phyloP scores from a whole-genome alignment of 2,797 vertebrate species.

The Onychomys torridus region DNA sequence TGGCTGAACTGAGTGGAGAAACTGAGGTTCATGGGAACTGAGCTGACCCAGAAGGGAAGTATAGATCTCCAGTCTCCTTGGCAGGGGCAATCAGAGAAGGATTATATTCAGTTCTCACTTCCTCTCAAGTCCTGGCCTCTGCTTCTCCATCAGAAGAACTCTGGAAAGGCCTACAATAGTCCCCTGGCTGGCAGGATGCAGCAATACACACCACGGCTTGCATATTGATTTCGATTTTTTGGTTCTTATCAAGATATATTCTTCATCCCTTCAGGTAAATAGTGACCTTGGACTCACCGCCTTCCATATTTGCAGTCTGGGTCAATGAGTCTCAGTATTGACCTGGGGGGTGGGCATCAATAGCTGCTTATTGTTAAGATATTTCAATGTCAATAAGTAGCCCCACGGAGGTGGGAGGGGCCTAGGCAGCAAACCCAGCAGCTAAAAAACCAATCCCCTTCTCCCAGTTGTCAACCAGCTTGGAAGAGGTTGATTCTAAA shows the following conservation, averaged over 20 bases:
- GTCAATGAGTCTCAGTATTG: conserved; percentile 80
- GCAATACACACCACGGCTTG: conserved; percentile 1
- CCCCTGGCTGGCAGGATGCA: conserved; percentile 49
- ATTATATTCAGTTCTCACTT: neutral
- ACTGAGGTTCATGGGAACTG: neutral
- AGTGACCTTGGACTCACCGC: conserved; percentile 81
- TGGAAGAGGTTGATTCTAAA: conserved; percentile 53
- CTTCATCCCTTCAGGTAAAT: conserved; percentile 82
- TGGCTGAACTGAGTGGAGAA: neutral
- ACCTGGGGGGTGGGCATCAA: conserved; percentile 21
- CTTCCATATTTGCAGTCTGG: conserved; percentile 77
- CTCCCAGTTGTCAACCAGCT: conserved; percentile 62
- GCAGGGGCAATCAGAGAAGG: neutral
- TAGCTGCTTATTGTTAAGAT: conserved; percentile 76
- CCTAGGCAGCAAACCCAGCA: conserved; percentile 59
- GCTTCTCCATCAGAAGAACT: conserved; percentile 28
- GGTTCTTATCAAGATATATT: conserved; percentile 84
- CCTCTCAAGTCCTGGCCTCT: neutral
- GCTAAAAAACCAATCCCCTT: conserved; percentile 70
- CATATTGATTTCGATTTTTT: conserved; percentile 81
- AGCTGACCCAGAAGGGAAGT: neutral
- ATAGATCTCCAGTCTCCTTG: conserved; percentile 17
- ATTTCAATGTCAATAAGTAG: conserved; percentile 13
- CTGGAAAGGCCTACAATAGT: conserved; percentile 67
- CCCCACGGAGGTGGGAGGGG: neutral